Evolutionary conservation across 2,797 vertebrate genomes (phyloP), one percentile per base, ranked within the genome.

Genomic region (Benthosema pterotum): DNA sequence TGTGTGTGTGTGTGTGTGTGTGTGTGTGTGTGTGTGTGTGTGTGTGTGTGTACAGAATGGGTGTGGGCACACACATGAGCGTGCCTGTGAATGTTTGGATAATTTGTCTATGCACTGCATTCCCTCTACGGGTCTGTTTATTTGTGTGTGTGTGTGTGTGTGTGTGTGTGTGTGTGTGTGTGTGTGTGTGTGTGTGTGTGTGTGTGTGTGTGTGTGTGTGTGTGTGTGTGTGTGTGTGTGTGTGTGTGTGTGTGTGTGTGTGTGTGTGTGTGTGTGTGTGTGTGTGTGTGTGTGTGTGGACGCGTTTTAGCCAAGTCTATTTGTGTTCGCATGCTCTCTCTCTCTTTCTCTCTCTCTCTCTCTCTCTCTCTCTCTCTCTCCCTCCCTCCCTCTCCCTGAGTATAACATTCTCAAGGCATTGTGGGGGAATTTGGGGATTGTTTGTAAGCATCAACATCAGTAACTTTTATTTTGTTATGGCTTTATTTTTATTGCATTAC

Each of bases 401-500:
- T 75, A 77, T 11, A 43, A n/a, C n/a, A 70, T 54, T 79, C 78
- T 76, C 50, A 61, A 73, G 72, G 78, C 84, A 81, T 83, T 78
- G 71, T 71, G 49, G 75, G 73, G 58, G 56, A 72, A 78, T 79
- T 69, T 71, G 57, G 70, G 72, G 72, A 67, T 79, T 91, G 87
- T 92, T 91, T 87, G 90, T 90, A 89, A 92, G 90, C 84, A 91
- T 83, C 77, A 83, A 70, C 79, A 77, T 78, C 79, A 84, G 79
- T 83, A 72, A 74, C 78, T 83, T 89, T 82, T 86, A 83, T 89
- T 89, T 88, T 80, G 86, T 80, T 73, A 72, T 65, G 67, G 68
- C 62, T 89, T 89, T 83, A 84, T 89, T 90, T 32, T 91, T 87
- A 89, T 65, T 51, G 80, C 75, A 88, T 89, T 88, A 77, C 78